Conservation (phyloP, 2,113 vertebrate species). For the Natator depressus region DNA sequence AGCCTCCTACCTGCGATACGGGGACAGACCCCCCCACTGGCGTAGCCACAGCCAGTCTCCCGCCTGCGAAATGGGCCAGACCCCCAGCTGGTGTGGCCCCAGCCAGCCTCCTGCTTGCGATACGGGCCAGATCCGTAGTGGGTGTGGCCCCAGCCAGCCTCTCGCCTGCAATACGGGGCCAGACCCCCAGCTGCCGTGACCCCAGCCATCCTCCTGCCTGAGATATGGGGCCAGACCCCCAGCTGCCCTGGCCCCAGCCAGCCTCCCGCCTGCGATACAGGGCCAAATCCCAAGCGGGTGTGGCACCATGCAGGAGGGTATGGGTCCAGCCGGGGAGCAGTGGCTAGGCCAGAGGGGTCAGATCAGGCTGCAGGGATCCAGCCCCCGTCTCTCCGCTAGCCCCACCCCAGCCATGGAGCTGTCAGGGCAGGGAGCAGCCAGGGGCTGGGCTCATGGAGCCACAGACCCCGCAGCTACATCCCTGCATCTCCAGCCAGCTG, state of each 20-base stretch:
- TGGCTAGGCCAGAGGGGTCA: not conserved
- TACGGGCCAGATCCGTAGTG: too few relatives aligned
- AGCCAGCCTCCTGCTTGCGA: not conserved
- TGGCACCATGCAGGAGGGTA: too few relatives aligned
- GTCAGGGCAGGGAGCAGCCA: too few relatives aligned
- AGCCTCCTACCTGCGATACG: not conserved
- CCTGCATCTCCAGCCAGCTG: too few relatives aligned
- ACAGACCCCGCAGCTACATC: too few relatives aligned
- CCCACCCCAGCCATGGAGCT: too few relatives aligned
- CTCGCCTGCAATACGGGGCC: too few relatives aligned
- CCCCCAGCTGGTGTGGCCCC: not conserved
- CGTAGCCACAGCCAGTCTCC: not conserved
- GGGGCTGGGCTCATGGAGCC: too few relatives aligned
- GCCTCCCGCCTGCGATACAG: not conserved
- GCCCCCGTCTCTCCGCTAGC: not conserved
- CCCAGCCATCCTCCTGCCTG: too few relatives aligned
- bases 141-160: too few relatives aligned
- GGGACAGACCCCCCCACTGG: not conserved
- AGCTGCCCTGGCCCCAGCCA: not conserved
- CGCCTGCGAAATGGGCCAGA: not conserved
- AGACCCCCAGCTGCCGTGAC: not conserved
- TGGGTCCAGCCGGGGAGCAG: too few relatives aligned
- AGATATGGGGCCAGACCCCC: not conserved
- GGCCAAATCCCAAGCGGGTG: too few relatives aligned
- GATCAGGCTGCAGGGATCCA: not conserved